Conservation (phyloP, 2,797 vertebrate species). For the Danio choprae region DNA sequence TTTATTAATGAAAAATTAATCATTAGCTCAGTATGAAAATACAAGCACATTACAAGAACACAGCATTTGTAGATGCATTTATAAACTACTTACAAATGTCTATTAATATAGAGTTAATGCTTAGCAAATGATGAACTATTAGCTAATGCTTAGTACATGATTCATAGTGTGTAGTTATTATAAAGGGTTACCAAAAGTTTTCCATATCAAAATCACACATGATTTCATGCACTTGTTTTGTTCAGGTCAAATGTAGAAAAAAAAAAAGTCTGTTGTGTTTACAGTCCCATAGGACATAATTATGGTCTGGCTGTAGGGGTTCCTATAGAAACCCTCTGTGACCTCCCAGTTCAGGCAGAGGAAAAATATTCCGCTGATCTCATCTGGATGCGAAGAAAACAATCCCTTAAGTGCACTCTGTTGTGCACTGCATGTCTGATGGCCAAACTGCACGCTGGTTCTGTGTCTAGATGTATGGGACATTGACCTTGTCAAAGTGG, state of each 20-base stretch:
- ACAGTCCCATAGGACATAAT: conserved; percentile 74
- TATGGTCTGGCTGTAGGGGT: conserved; percentile 76
- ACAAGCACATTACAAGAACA: no score
- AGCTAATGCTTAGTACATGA: no score
- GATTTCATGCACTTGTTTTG: background rate
- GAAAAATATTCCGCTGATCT: conserved; percentile 66
- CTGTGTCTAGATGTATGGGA: conserved; percentile 5
- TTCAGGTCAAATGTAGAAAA: background rate
- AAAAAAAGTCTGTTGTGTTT: conserved; percentile 45
- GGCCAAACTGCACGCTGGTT: background rate
- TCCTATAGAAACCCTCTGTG: conserved; percentile 80
- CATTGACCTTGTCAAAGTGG: conserved; percentile 25
- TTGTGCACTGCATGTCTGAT: background rate
- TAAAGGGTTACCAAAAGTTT: no score
- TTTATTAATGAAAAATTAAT: no score
- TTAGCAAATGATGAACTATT: no score
- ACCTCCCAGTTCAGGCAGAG: conserved; percentile 60
- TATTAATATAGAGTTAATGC: no score
- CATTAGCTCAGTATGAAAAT: no score
- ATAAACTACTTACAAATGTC: no score
- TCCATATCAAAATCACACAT: no score
- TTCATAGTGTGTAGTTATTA: no score
- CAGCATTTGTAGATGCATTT: no score
- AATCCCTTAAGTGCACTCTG: conserved; percentile 51
- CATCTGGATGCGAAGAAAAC: conserved; percentile 46